Evolutionary conservation across 2,888 invertebrate genomes (phyloP), one percentile per base, ranked within the genome.

Genomic region (Drosophila meridiana): DNA sequence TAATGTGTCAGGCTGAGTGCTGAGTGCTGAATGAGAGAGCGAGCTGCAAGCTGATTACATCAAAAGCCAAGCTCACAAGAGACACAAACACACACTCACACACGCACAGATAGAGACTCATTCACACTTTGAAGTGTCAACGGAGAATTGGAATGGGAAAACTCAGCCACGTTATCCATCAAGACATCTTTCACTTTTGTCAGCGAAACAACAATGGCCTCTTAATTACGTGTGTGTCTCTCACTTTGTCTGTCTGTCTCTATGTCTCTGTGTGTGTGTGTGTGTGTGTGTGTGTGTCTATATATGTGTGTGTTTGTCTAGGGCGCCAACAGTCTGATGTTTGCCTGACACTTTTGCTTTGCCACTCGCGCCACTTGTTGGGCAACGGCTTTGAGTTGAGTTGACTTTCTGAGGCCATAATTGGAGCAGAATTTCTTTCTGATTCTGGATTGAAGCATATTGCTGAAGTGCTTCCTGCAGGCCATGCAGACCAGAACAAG

Each of bases 201-300:
- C 91, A 92, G 91, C 91, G 91, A 83, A 91, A 88, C 90, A 91
- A 92, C 91, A 92, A 92, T 91, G 90, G 89, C 84, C 92, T 91
- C 91, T 91, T 91, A 92, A 91, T 91, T 91, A 92, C 91, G 86
- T 84, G 80, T 84, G 74, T 76, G 74, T 53, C 55, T 68, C 69
- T 55, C 47, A 30, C 77, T 78, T 74, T 78, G 66, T 74, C 73
- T 78, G 63, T 71, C n/a, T 53, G 36, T 63, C 20, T 20, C 20
- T 20, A 20, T 20, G 20, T 20, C 20, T n/a, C n/a, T n/a, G n/a
- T n/a, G n/a, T n/a, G n/a, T n/a, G n/a, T 73, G 45, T 68, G 26
- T 47, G 48, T 55, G 45, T 68, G 34, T 52, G 42, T 66, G 36
- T 64, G 34, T 57, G 50, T 53, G 13, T 40, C 40, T 73, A 43